A percentile compares a stretch with the other conserved stretches of the same genome.
Evolutionary conservation across 2,113 vertebrate genomes (phyloP).

Genomic region (Struthio camelus): DNA sequence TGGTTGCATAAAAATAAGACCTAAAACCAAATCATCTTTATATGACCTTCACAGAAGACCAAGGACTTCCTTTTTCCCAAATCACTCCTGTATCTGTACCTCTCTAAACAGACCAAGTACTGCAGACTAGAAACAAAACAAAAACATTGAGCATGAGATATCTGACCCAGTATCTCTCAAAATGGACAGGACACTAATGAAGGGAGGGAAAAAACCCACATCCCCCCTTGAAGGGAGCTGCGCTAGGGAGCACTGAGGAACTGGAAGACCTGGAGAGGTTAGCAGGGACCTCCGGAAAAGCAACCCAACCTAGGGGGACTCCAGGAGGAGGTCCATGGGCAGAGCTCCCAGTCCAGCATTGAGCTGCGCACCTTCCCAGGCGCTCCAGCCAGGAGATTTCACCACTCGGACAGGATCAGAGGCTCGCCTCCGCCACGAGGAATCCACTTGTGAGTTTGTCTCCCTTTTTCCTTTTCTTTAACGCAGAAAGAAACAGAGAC

Average conservation of each 20-base stretch:
- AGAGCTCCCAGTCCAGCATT: neutral
- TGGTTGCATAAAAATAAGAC: neutral
- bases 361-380: neutral
- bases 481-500: neutral
- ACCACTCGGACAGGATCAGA: neutral
- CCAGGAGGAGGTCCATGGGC: neutral
- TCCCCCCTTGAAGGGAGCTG: neutral
- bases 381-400: neutral
- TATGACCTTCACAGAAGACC: neutral
- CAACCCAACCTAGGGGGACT: neutral
- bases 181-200: neutral
- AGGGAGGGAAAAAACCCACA: neutral
- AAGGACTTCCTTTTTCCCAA: neutral
- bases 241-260: neutral
- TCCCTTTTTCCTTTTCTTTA: neutral
- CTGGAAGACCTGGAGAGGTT: neutral
- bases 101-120: neutral
- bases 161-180: neutral
- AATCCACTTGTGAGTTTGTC: neutral
- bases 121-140: neutral
- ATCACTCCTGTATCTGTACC: fast-evolving
- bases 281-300: neutral
- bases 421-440: neutral
- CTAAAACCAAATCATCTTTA: neutral
- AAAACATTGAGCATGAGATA: neutral